Evolutionary conservation across 2,113 vertebrate species (phyloP).

Genomic region (Petromus typicus): DNA sequence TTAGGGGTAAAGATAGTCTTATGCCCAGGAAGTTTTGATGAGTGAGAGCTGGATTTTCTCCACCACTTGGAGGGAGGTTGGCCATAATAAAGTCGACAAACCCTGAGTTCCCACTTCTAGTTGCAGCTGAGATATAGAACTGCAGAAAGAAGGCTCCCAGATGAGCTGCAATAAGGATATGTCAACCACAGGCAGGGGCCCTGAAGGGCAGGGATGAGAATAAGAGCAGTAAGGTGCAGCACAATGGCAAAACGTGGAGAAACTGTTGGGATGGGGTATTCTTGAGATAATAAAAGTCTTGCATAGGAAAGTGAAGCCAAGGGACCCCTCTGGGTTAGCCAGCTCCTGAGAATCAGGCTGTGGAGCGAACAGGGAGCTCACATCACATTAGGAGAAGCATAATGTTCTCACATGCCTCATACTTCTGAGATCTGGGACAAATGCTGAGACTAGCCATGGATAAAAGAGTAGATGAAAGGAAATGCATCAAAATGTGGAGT

Average conservation of each 20-base stretch:
- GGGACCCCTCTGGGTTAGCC: background rate
- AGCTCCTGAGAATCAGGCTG: too few species aligned
- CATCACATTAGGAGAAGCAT: too few species aligned
- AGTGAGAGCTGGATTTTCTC: background rate
- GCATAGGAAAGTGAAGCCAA: background rate
- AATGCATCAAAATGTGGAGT: too few species aligned
- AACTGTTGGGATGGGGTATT: background rate
- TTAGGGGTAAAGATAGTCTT: background rate
- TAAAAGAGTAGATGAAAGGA: too few species aligned
- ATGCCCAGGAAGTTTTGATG: background rate
- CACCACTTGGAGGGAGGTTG: background rate
- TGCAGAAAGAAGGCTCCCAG: background rate
- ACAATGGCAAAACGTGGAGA: background rate
- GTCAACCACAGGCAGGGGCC: rapidly evolving
- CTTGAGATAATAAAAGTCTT: background rate
- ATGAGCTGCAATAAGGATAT: background rate
- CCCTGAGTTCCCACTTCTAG: background rate
- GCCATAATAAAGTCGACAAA: background rate
- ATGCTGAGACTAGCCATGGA: too few species aligned
- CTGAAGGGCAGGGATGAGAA: background rate
- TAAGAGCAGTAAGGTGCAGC: background rate
- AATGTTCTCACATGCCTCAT: too few species aligned
- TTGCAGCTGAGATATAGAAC: background rate
- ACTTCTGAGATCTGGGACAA: too few species aligned
- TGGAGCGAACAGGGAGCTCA: too few species aligned